These are phyloP conservation scores for Galbula dea DNA, from an alignment of 2,113 vertebrate genomes.

Conservation along the genomic window DNA sequence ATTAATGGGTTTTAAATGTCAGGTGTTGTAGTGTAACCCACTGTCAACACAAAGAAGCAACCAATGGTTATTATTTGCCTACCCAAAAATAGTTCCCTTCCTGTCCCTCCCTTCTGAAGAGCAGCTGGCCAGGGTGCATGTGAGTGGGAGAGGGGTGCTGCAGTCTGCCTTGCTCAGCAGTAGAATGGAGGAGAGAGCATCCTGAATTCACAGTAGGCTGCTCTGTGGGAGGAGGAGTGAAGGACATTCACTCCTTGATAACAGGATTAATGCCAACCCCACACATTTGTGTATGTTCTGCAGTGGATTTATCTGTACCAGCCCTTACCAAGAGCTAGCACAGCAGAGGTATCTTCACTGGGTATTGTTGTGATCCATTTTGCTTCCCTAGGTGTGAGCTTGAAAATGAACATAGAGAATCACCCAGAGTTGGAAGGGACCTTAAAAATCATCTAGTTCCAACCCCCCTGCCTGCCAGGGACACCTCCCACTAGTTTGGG, in stretches of 20 bases:
- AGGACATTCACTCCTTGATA: neutral
- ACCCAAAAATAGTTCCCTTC: neutral
- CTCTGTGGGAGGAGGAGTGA: neutral
- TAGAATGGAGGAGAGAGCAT: neutral
- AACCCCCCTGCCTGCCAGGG: too few relatives aligned
- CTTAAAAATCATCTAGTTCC: too few relatives aligned
- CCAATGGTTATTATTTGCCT: neutral
- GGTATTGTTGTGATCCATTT: too few relatives aligned
- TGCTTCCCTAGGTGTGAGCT: neutral
- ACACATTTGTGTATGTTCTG: neutral
- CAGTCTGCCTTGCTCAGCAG: neutral
- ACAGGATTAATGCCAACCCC: neutral
- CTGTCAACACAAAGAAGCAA: neutral
- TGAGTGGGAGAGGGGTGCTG: slow-evolving; percentile 10
- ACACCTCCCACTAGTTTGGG: too few relatives aligned
- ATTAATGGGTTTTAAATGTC: slow-evolving; percentile 6
- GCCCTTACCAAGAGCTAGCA: neutral
- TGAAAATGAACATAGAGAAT: neutral
- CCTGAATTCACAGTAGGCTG: neutral
- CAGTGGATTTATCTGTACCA: neutral
- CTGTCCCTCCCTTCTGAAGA: neutral
- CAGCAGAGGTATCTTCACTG: neutral
- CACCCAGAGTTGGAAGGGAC: too few relatives aligned
- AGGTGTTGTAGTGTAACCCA: neutral
- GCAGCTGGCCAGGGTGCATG: neutral